phyloP scores from a whole-genome alignment of 2,888 invertebrate genomes.

The Troides oblongomaculatus region DNA sequence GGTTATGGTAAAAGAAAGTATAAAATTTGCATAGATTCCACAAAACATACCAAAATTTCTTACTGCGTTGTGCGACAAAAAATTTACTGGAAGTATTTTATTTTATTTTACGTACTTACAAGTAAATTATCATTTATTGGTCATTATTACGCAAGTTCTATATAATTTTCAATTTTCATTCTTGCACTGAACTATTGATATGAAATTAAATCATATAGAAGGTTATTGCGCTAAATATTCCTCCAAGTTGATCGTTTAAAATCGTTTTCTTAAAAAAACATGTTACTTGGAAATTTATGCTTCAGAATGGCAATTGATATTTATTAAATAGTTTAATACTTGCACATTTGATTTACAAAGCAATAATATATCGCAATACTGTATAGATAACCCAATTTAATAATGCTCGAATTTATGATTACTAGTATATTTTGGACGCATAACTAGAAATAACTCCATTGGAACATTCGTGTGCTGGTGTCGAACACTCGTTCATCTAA shows the following conservation, averaged over 20 bases:
- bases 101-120: no score
- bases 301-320: background rate
- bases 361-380: background rate
- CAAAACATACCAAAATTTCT: no score
- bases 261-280: background rate
- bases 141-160: no score
- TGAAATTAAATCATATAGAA: no score
- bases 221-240: no score
- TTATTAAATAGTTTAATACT: background rate
- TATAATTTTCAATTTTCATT: no score
- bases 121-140: no score
- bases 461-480: conserved; percentile 1
- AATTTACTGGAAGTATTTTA: no score
- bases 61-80: no score
- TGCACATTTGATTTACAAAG: background rate
- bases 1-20: no score
- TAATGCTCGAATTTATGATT: background rate
- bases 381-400: background rate
- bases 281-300: background rate
- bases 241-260: background rate
- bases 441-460: background rate
- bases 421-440: background rate
- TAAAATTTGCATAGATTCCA: no score
- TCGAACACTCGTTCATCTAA: conserved; percentile 14
- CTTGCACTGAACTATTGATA: no score